Evolutionary conservation across 1,140 invertebrate species (phyloP).

Genomic region (Triops cancriformis): DNA sequence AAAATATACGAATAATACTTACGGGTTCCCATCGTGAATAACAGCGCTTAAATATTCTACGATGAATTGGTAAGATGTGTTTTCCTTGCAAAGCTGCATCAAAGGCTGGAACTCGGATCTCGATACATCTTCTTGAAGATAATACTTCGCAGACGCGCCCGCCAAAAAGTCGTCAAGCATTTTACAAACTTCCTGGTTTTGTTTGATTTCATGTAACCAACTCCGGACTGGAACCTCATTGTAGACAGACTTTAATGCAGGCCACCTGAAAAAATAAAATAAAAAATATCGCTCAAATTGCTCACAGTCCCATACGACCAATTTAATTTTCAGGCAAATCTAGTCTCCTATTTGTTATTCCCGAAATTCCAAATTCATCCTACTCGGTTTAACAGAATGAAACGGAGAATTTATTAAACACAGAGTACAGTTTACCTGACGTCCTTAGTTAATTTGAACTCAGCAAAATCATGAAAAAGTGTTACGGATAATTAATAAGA

Average conservation of each 20-base stretch:
- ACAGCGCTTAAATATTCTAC: not conserved
- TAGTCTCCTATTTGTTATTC: too few relatives aligned
- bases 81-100: not conserved
- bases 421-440: too few relatives aligned
- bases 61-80: not conserved
- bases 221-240: not conserved
- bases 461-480: too few relatives aligned
- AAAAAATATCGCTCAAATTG: not conserved
- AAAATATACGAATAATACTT: not conserved
- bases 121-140: not conserved
- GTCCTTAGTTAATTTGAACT: too few relatives aligned
- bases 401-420: too few relatives aligned
- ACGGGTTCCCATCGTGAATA: not conserved
- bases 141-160: not conserved
- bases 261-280: not conserved
- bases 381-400: too few relatives aligned
- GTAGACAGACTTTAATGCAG: not conserved
- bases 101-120: not conserved
- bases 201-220: not conserved
- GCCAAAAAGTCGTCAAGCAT: not conserved
- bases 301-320: not conserved
- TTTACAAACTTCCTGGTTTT: not conserved
- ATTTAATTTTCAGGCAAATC: too few relatives aligned
- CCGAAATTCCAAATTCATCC: too few relatives aligned
- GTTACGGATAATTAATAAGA: too few relatives aligned